These are phyloP conservation scores for Drosophila lacteicornis DNA, from an alignment of 1,140 invertebrate species.

Conservation along the genomic window DNA sequence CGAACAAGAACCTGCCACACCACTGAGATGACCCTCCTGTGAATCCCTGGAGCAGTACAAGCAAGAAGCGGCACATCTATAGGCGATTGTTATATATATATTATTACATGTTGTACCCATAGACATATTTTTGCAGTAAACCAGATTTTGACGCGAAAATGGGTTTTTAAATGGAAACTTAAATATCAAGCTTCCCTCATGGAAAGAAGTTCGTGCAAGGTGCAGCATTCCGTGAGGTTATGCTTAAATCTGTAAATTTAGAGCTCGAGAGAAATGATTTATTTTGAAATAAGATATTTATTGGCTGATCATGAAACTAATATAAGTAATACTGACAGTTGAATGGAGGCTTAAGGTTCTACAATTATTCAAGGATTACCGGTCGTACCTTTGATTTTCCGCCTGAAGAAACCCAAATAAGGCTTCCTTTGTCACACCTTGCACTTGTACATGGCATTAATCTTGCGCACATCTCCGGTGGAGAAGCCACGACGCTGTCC, in stretches of 20 bases:
- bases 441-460: constrained; percentile 91
- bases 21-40: constrained; percentile 39
- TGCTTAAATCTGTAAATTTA: too few species aligned
- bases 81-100: constrained; percentile 31
- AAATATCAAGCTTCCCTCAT: too few species aligned
- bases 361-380: not conserved
- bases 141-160: constrained; percentile 13
- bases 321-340: not conserved
- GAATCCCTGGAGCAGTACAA: constrained; percentile 28
- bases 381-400: not conserved
- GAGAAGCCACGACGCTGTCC: constrained; percentile 91
- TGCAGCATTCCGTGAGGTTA: not conserved
- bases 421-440: constrained; percentile 10
- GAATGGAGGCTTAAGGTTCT: not conserved
- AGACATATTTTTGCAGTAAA: constrained; percentile 59
- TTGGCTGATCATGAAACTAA: not conserved
- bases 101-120: constrained; percentile 28
- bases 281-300: not conserved
- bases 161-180: not conserved
- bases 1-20: constrained; percentile 76
- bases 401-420: too few species aligned
- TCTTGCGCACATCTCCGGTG: constrained; percentile 89
- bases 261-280: too few species aligned
- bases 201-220: not conserved
- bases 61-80: constrained; percentile 31